A percentile compares a stretch with the other conserved stretches of the same genome.
phyloP scores from a whole-genome alignment of 92 coral and sea anemone species.

The Porites rus region DNA sequence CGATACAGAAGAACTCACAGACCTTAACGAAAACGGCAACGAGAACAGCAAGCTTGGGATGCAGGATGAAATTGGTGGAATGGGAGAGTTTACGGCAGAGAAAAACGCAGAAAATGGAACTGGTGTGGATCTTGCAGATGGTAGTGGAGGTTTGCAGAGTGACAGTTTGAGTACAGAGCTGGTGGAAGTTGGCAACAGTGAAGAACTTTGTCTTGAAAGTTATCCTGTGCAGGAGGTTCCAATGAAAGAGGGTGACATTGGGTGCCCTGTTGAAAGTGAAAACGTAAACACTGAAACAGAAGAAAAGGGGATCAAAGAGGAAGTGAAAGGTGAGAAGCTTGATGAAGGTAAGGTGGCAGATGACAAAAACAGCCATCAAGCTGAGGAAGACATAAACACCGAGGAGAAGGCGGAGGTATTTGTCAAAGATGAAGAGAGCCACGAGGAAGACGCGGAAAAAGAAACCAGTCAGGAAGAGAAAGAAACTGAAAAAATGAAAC shows the following conservation, averaged over 20 bases:
- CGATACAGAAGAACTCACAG: slow-evolving; percentile 18
- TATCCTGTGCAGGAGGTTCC: background rate
- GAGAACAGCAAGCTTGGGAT: background rate
- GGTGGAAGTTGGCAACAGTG: background rate
- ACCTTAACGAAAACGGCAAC: background rate
- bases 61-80: slow-evolving; percentile 3
- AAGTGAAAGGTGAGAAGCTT: background rate
- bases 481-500: background rate
- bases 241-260: background rate
- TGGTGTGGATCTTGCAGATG: background rate
- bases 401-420: background rate
- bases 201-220: background rate
- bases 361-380: background rate
- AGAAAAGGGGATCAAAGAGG: background rate
- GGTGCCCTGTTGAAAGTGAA: background rate
- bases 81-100: background rate
- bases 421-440: background rate
- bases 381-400: background rate
- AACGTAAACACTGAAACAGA: background rate
- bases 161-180: background rate
- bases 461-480: slow-evolving; percentile 15
- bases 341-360: slow-evolving; percentile 11
- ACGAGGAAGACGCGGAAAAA: background rate
- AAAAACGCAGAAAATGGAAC: background rate
- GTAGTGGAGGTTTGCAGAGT: background rate